Percentiles rank a stretch among this genome's conserved stretches.
These are phyloP conservation scores for Typhlichthys subterraneus DNA, from an alignment of 2,797 vertebrate genomes.

Conservation along the genomic window DNA sequence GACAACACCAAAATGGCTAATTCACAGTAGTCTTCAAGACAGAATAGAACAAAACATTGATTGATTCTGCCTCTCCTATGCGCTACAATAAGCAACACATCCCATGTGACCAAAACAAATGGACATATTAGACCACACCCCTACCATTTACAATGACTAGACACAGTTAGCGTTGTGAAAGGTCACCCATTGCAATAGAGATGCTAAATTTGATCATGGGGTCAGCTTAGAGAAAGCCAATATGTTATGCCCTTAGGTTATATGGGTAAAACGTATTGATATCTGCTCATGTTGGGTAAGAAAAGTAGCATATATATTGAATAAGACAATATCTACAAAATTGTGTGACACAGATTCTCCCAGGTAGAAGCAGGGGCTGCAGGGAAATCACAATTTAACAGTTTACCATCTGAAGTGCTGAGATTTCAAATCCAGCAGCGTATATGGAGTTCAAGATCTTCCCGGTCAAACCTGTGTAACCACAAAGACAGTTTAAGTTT, in stretches of 20 bases:
- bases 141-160: not conserved
- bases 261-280: constrained; percentile 8
- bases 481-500: constrained; percentile 22
- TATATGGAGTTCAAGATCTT: constrained; percentile 89
- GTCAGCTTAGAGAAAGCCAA: constrained; percentile 31
- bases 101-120: constrained; percentile 37
- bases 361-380: too few relatives aligned
- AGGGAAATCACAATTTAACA: not conserved
- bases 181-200: constrained; percentile 43
- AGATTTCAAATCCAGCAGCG: constrained; percentile 87
- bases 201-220: constrained; percentile 31
- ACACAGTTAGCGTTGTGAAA: constrained; percentile 21
- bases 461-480: constrained; percentile 84
- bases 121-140: not conserved
- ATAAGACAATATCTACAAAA: constrained; percentile 5
- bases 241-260: constrained; percentile 20
- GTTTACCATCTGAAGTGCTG: constrained; percentile 92
- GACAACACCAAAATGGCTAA: too few relatives aligned
- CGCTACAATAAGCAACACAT: constrained; percentile 41
- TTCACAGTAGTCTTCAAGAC: too few relatives aligned
- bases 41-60: constrained; percentile 22
- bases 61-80: constrained; percentile 43
- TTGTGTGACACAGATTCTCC: not conserved
- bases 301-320: not conserved
- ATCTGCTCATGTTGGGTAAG: not conserved